Evolutionary conservation across 2,113 vertebrate genomes (phyloP), one percentile per base, ranked within the genome.

Genomic region (Gymnobelideus leadbeateri): DNA sequence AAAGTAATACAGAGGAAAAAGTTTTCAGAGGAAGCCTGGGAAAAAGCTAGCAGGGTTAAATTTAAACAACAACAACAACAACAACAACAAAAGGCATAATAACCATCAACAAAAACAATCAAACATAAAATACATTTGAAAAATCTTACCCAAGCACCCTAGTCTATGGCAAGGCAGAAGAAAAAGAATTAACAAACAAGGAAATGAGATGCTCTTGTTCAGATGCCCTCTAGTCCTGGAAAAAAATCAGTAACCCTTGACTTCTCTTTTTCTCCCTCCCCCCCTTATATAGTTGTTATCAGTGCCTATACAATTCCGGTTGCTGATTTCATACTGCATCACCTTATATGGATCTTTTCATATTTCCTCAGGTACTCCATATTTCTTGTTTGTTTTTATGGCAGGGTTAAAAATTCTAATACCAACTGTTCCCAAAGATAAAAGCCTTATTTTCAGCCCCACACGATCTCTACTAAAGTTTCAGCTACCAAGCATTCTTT

Each of bases 391-490:
- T 84, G 43, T 84, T 84, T 84, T 43, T 84, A 84, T 43, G 68
- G 37, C 31, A 91, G 31, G 28, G 57, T 8, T 57, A 95, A 95
- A 89, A 91, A 51, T 92, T 94, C 47, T 16, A 51, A 53, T 90
- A 84, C 89, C 91, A 91, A 93, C 92, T 55, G 10, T 92, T 7
- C 19, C 91, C 52, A 57, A 23, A 54, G 16, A n/a, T 77, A 46
- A 89, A 96, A 8, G 3, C 77, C 43, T 55, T 26, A 43, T 84
- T 84, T 84, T 84, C 21, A 5, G 7, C n/a, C 43, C 68, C 68
- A 84, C 68, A 84, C 68, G 3, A 84, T 23, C 16, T 84, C 68
- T 84, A 43, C 91, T 49, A 91, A 14, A 84, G 10, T 51, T 61
- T 52, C 94, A 93, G 8, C 28, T 28, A 8, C 91, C 92, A 84